These are phyloP conservation scores for Oxytorus armatus DNA, from an alignment of 2,888 invertebrate species.

Conservation along the genomic window DNA sequence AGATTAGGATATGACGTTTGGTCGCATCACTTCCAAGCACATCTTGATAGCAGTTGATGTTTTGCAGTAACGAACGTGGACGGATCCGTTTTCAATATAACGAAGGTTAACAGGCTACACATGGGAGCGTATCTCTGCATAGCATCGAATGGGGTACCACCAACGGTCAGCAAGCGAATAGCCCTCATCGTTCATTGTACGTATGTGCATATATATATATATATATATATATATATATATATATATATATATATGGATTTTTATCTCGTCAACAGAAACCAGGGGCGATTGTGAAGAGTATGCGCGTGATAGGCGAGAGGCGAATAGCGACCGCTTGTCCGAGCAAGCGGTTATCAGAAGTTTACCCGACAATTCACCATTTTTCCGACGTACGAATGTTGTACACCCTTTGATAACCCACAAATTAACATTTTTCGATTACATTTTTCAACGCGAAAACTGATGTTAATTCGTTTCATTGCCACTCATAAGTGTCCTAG, in stretches of 20 bases:
- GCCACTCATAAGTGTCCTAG: no score
- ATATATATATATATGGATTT: neutral
- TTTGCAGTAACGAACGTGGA: constrained; percentile 87
- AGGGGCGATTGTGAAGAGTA: no score
- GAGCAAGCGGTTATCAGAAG: no score
- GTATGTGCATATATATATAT: constrained; percentile 81
- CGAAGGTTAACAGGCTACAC: constrained; percentile 89
- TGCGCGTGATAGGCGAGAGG: no score
- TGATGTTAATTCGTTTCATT: neutral
- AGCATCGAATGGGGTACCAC: constrained; percentile 93
- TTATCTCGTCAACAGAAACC: no score
- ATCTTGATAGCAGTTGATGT: neutral
- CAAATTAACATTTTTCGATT: no score
- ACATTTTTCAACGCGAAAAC: neutral
- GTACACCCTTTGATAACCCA: no score
- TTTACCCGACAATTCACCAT: no score
- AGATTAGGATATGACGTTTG: no score
- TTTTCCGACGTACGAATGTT: no score
- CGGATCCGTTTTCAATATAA: constrained; percentile 88
- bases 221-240: neutral
- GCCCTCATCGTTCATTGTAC: constrained; percentile 94
- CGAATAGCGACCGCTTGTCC: no score
- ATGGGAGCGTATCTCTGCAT: constrained; percentile 93
- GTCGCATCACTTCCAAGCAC: neutral
- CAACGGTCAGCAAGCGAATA: constrained; percentile 95